These are phyloP conservation scores for Congeria kusceri DNA, from an alignment of 2,888 invertebrate genomes.

Conservation along the genomic window DNA sequence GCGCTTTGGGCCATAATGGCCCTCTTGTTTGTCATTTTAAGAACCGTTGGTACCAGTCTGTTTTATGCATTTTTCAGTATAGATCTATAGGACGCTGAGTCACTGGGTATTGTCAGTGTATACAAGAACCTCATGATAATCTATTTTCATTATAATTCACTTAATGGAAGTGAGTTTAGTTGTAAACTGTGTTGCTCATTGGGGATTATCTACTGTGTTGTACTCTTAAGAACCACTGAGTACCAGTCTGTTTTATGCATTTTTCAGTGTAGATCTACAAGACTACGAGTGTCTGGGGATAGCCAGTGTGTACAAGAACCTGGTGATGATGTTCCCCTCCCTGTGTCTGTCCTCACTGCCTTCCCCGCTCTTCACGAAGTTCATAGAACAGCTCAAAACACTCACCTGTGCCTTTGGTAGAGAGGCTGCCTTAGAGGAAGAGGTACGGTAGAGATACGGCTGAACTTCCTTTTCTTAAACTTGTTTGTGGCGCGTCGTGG, in stretches of 20 bases:
- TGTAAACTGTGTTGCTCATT: too few species aligned
- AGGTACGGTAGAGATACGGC: conserved; percentile 85
- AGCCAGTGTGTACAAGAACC: conserved; percentile 89
- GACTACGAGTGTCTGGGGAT: conserved; percentile 90
- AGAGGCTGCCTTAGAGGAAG: conserved; percentile 89
- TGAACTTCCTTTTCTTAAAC: too few species aligned
- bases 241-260: conserved; percentile 58
- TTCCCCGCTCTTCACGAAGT: conserved; percentile 86
- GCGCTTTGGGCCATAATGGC: too few species aligned
- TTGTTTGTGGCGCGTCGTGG: too few species aligned
- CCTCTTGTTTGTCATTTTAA: too few species aligned
- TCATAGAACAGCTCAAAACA: conserved; percentile 88
- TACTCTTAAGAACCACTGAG: too few species aligned
- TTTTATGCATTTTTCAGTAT: conserved; percentile 85
- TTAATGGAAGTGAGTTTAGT: too few species aligned
- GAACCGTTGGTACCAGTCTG: too few species aligned
- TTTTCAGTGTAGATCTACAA: conserved; percentile 87
- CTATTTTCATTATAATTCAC: too few species aligned
- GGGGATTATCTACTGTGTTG: too few species aligned
- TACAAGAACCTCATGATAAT: conserved; percentile 89
- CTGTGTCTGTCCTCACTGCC: conserved; percentile 86
- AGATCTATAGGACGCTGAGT: conserved; percentile 89
- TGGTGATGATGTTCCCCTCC: conserved; percentile 88
- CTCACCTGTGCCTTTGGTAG: conserved; percentile 89
- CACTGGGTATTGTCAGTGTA: conserved; percentile 89